Conservation (phyloP, 2,113 vertebrate genomes). For the Mandrillus leucophaeus region DNA sequence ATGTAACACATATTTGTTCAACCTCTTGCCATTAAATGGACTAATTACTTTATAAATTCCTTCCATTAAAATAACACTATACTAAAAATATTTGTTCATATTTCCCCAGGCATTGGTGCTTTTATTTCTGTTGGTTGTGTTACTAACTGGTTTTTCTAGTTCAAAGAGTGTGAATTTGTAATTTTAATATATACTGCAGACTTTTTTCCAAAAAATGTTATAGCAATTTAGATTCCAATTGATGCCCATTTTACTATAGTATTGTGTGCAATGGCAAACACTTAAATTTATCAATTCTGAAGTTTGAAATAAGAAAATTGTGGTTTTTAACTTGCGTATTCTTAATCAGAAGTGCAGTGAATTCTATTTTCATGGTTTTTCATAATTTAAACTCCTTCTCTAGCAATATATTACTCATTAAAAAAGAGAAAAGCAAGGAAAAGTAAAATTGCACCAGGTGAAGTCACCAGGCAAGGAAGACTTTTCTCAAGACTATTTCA, state of each 20-base stretch:
- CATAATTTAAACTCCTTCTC: not conserved
- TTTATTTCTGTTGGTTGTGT: not conserved
- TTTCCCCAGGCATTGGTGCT: not conserved
- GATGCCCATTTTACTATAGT: not conserved
- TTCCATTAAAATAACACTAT: not conserved
- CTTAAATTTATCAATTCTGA: not conserved
- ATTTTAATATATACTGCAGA: not conserved
- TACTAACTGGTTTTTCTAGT: not conserved
- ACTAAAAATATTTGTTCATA: not conserved
- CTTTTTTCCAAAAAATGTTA: not conserved
- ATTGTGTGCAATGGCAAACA: not conserved
- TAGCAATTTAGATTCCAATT: not conserved
- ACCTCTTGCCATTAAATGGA: not conserved
- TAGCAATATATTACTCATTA: not conserved
- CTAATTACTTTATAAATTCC: not conserved
- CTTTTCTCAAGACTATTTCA: not conserved
- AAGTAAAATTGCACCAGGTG: not conserved
- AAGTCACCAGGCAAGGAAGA: not conserved
- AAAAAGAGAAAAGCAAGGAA: not conserved
- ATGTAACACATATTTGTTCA: not conserved
- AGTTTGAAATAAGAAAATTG: not conserved
- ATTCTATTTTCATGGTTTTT: not conserved
- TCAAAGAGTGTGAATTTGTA: not conserved
- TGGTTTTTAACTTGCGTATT: not conserved
- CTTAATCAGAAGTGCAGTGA: not conserved